phyloP scores from a whole-genome alignment of 2,797 vertebrate species.

The Pseudochirops corinnae region DNA sequence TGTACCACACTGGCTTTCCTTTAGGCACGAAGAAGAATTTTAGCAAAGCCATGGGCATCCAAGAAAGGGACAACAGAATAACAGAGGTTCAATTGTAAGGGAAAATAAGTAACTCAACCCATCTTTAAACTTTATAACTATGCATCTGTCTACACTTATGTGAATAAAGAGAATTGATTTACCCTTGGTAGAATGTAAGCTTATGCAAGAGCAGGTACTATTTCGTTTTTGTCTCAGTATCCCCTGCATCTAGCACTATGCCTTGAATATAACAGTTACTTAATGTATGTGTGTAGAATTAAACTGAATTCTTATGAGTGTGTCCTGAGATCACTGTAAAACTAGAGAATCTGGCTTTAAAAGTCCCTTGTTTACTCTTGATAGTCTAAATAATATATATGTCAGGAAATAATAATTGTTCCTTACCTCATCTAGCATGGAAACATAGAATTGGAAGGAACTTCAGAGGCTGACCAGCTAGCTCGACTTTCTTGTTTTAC shows the following conservation, averaged over 20 bases:
- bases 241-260: not conserved
- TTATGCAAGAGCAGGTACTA: not conserved
- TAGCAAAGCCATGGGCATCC: not conserved
- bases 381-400: not conserved
- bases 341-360: constrained; percentile 19
- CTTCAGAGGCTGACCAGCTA: not conserved
- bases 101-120: not conserved
- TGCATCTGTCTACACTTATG: not conserved
- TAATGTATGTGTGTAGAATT: not conserved
- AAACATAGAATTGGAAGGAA: not conserved
- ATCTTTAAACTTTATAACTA: not conserved
- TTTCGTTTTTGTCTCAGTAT: not conserved
- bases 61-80: not conserved
- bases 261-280: not conserved
- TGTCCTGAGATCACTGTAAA: not conserved
- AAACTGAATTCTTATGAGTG: not conserved
- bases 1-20: not conserved
- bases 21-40: not conserved
- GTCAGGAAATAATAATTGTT: not conserved
- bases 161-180: not conserved
- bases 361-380: not conserved
- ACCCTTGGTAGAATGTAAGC: not conserved
- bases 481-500: not conserved
- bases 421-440: not conserved
- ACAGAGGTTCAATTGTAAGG: not conserved